A percentile compares a stretch with the other conserved stretches of the same genome.
Evolutionary conservation across 2,797 vertebrate species (phyloP).

Genomic region (Enteromius afrohamiltoni): DNA sequence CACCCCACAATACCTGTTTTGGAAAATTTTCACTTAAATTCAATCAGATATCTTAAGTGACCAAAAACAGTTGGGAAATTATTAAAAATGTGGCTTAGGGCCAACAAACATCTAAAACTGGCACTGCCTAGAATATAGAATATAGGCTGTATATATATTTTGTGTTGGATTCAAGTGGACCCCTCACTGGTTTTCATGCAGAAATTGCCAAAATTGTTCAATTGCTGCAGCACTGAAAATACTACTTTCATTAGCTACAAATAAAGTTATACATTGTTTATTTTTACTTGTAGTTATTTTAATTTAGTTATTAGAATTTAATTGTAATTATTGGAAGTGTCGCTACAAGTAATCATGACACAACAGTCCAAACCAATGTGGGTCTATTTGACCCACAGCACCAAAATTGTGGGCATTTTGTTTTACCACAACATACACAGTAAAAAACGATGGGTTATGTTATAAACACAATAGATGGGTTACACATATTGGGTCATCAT

Average conservation of each 20-base stretch:
- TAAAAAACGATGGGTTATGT: too few species aligned
- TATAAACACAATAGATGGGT: too few species aligned
- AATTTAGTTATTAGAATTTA: neutral
- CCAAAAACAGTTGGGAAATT: neutral
- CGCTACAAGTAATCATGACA: neutral
- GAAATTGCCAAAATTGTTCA: neutral
- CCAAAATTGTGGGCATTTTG: neutral
- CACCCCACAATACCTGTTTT: neutral
- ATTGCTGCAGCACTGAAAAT: neutral
- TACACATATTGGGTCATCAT: too few species aligned
- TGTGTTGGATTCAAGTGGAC: neutral
- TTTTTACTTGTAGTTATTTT: neutral
- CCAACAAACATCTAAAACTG: too few species aligned
- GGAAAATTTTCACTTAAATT: neutral
- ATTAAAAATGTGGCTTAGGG: neutral
- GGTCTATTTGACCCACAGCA: neutral
- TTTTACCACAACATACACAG: neutral
- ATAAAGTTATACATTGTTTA: neutral
- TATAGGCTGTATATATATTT: neutral
- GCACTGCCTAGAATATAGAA: neutral
- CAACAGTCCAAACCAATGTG: neutral
- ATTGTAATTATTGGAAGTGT: neutral
- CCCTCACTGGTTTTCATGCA: too few species aligned
- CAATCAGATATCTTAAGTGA: neutral
- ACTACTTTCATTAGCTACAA: neutral